Evolutionary conservation across 2,888 invertebrate genomes (phyloP), one percentile per base, ranked within the genome.

Genomic region (Acanthosepion lycidas): DNA sequence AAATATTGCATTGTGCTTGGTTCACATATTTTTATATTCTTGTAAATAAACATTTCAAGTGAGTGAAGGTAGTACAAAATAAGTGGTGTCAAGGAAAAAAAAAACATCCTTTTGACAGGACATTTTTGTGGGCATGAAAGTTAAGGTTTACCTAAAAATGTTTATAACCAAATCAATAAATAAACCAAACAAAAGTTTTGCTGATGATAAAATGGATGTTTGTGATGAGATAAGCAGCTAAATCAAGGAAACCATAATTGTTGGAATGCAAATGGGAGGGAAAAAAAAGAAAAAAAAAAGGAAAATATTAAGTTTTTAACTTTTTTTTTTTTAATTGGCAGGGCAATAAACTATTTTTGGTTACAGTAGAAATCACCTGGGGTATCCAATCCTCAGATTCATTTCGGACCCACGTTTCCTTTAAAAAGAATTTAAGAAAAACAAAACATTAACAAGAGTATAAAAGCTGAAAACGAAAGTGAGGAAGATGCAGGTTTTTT

Each of bases 321-420:
- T 59, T 23, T 59, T 20, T 59, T 51, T 0, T 59, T 23, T 59
- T 23, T n/a, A 78, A 78, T 78, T 78, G 15, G 78, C 78, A n/a
- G 64, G 51, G 49, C 48, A 78, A 78, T 1, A 78, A 33, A 6
- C 12, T 12, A n/a, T 78, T 28, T 78, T 78, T 78, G n/a, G n/a
- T 78, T n/a, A 78, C 78, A 78, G 12, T n/a, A 78, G 78, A 78
- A n/a, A 49, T 93, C 93, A 93, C 93, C 93, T 93, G 26, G 4
- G 28, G 26, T 93, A 18, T 93, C 93, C 93, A 93, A 18, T 93
- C 93, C 18, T 93, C n/a, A 93, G n/a, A 49, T 18, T 49, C 28
- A 53, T 93, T 93, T 49, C 93, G 93, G 26, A 53, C 53, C 93
- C 93, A 93, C 53, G 51, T 93, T n/a, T 93, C 93, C 93, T 93